Evolutionary conservation across 2,888 invertebrate species (phyloP).

Genomic region (Erebia ligea): DNA sequence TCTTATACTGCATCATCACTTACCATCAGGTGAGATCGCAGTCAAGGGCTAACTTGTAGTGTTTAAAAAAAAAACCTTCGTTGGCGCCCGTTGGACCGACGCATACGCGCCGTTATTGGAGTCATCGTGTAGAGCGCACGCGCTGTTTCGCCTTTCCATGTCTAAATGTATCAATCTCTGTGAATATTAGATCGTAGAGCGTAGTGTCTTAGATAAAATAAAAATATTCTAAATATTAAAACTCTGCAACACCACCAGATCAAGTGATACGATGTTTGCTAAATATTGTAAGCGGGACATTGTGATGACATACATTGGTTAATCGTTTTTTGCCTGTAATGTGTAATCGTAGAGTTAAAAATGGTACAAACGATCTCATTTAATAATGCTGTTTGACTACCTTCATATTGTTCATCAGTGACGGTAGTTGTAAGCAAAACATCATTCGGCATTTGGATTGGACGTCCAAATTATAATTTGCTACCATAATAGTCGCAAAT

Average conservation of each 20-base stretch:
- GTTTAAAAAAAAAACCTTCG: no score
- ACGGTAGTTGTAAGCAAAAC: neutral
- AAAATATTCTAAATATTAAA: conserved; percentile 79
- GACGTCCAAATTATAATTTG: neutral
- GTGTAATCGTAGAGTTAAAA: conserved; percentile 58
- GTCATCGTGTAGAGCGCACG: conserved; percentile 65
- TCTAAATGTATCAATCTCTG: conserved; percentile 76
- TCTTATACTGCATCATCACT: no score
- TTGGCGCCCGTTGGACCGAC: neutral
- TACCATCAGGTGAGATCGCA: no score
- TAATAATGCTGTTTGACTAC: neutral
- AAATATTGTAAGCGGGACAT: conserved; percentile 67
- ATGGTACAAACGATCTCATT: neutral
- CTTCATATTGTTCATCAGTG: neutral
- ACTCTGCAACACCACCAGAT: conserved; percentile 78
- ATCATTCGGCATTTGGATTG: neutral
- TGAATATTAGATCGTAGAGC: conserved; percentile 78
- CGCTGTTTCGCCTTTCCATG: conserved; percentile 76
- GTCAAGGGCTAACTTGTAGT: no score
- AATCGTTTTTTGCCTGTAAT: conserved; percentile 69
- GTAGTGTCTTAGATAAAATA: conserved; percentile 79
- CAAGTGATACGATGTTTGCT: conserved; percentile 78
- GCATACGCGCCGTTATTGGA: conserved; percentile 25
- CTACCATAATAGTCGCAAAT: neutral
- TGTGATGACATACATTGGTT: conserved; percentile 55